These are phyloP conservation scores for Stramonita haemastoma DNA, from an alignment of 2,888 invertebrate genomes.

Conservation along the genomic window DNA sequence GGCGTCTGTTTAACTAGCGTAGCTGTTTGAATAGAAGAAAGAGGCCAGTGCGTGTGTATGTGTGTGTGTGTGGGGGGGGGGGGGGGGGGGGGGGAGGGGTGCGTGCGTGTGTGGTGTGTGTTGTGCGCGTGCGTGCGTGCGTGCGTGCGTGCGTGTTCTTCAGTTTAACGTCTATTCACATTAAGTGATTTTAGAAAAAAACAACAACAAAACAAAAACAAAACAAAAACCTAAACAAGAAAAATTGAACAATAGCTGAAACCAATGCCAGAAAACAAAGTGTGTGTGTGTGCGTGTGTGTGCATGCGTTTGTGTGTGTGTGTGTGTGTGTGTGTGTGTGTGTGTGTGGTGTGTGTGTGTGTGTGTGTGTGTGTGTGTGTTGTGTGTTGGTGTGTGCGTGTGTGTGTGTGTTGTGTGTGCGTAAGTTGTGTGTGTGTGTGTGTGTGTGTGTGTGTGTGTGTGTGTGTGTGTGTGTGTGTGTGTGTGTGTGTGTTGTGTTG, in stretches of 20 bases:
- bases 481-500: slow-evolving; percentile 30
- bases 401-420: background rate
- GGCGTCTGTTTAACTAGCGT: too few species aligned
- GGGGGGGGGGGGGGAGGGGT: too few species aligned
- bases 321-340: background rate
- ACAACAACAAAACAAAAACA: too few species aligned
- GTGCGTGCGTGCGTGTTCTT: too few species aligned
- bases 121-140: slow-evolving; percentile 19
- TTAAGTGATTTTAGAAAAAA: too few species aligned
- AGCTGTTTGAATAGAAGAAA: too few species aligned
- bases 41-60: too few species aligned
- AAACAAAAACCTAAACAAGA: too few species aligned
- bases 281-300: background rate
- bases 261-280: background rate
- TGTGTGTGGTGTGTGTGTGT: too few species aligned
- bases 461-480: slow-evolving; percentile 39
- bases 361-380: background rate
- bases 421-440: background rate
- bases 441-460: slow-evolving; percentile 9
- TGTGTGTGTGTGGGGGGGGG: too few species aligned
- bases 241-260: too few species aligned
- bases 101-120: background rate
- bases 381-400: background rate
- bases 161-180: too few species aligned
- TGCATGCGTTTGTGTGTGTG: background rate